Evolutionary conservation across 1,140 invertebrate genomes (phyloP).

Genomic region (Arctopsyche grandis): DNA sequence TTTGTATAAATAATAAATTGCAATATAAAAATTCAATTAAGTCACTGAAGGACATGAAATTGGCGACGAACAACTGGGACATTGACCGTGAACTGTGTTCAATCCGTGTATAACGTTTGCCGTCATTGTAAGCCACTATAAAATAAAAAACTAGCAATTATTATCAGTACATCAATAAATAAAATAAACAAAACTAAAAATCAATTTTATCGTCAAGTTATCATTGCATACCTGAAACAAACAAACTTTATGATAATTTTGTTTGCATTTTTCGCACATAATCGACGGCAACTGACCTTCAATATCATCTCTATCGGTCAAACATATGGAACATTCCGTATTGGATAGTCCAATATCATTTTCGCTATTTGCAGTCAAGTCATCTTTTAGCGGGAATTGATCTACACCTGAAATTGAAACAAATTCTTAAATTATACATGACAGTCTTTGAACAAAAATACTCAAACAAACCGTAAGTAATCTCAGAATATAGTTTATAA

Average conservation of each 20-base stretch:
- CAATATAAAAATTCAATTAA: neutral
- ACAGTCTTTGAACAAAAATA: constrained; percentile 1
- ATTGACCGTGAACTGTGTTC: constrained; percentile 41
- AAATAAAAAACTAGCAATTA: constrained; percentile 8
- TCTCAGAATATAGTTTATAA: neutral
- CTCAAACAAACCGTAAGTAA: neutral
- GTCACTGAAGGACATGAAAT: constrained; percentile 44
- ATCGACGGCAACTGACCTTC: constrained; percentile 33
- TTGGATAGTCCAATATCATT: neutral
- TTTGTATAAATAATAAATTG: too few species aligned
- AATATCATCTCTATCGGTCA: constrained; percentile 17
- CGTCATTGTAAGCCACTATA: constrained; percentile 43
- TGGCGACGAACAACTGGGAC: constrained; percentile 36
- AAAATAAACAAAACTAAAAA: neutral
- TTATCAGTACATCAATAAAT: neutral
- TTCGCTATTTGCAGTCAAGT: neutral
- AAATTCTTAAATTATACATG: neutral
- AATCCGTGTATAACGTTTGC: constrained; percentile 31
- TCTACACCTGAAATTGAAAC: constrained; percentile 26
- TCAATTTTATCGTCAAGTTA: too few species aligned
- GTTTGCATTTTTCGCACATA: constrained; percentile 43
- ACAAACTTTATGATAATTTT: constrained; percentile 42
- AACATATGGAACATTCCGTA: constrained; percentile 43
- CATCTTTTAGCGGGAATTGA: constrained; percentile 29
- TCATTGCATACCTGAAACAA: constrained; percentile 42